Evolutionary conservation across 2,888 invertebrate species (phyloP).

Genomic region (Trissolcus japonicus): DNA sequence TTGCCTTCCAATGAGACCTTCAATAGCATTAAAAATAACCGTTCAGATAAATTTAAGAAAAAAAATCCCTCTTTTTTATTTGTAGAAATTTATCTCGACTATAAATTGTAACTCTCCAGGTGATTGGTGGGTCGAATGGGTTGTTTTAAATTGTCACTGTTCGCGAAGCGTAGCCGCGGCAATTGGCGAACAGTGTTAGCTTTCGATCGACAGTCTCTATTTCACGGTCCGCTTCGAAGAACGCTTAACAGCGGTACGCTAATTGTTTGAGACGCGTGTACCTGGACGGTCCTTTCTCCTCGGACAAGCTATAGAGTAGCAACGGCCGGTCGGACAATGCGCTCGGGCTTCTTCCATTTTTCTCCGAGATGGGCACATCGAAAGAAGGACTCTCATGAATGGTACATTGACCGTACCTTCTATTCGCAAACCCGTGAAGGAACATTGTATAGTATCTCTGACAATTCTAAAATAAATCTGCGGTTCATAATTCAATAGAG

Average conservation of each 20-base stretch:
- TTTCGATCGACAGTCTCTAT: conserved; percentile 32
- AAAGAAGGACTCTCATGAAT: conserved; percentile 62
- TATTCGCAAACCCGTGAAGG: conserved; percentile 1
- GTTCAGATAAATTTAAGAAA: neutral
- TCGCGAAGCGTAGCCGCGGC: conserved; percentile 2
- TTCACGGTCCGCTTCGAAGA: conserved; percentile 47
- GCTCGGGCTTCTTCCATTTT: conserved; percentile 27
- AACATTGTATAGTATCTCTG: too few relatives aligned
- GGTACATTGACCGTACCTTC: conserved; percentile 64
- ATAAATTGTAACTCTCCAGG: too few relatives aligned
- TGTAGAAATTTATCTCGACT: too few relatives aligned
- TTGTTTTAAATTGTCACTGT: neutral
- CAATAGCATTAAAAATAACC: neutral
- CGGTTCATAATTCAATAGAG: too few relatives aligned
- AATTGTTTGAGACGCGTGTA: conserved; percentile 54
- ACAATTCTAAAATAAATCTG: too few relatives aligned
- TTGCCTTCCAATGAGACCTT: neutral
- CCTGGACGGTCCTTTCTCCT: conserved; percentile 49
- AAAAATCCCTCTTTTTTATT: too few relatives aligned
- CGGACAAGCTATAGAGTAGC: conserved; percentile 38
- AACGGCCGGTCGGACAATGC: conserved; percentile 25
- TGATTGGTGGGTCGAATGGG: neutral
- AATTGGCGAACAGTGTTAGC: conserved; percentile 26
- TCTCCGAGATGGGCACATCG: conserved; percentile 13
- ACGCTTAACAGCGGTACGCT: conserved; percentile 55